Percentiles rank a stretch among this genome's conserved stretches.
phyloP scores from a whole-genome alignment of 1,140 invertebrate genomes.

The Harpegnathos saltator region DNA sequence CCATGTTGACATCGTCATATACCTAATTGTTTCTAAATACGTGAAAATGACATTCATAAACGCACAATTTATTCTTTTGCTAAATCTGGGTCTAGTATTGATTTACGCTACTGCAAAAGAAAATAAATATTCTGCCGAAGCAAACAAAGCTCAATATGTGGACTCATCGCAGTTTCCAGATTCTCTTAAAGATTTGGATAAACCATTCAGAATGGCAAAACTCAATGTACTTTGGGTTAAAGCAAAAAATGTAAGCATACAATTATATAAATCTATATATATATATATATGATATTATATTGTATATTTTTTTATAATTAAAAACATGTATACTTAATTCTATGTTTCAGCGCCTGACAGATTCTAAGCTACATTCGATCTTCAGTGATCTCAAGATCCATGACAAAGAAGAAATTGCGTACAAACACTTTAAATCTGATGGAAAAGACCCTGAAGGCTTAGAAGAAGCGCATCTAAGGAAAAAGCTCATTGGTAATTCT shows the following conservation, averaged over 20 bases:
- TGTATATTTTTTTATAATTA: background rate
- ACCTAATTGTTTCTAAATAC: background rate
- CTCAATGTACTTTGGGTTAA: slow-evolving; percentile 94
- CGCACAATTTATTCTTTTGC: slow-evolving; percentile 33
- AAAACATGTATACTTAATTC: slow-evolving; percentile 53
- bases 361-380: slow-evolving; percentile 93
- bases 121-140: slow-evolving; percentile 88
- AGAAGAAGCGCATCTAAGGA: slow-evolving; percentile 92
- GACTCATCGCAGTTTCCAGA: slow-evolving; percentile 80
- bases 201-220: slow-evolving; percentile 94
- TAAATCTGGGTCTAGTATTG: slow-evolving; percentile 56
- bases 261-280: slow-evolving; percentile 21
- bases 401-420: slow-evolving; percentile 95
- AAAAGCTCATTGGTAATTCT: slow-evolving; percentile 90
- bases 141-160: slow-evolving; percentile 86
- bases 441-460: slow-evolving; percentile 94
- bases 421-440: slow-evolving; percentile 93
- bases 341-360: slow-evolving; percentile 90
- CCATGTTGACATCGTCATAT: background rate
- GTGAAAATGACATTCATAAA: slow-evolving; percentile 17
- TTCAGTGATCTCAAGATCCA: slow-evolving; percentile 96
- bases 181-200: slow-evolving; percentile 88
- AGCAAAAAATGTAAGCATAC: slow-evolving; percentile 90
- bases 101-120: slow-evolving; percentile 66
- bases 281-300: background rate